Percentiles rank a stretch among this genome's conserved stretches.
These are phyloP conservation scores for Gandaritis pyraliata DNA, from an alignment of 2,888 invertebrate species.

Conservation along the genomic window DNA sequence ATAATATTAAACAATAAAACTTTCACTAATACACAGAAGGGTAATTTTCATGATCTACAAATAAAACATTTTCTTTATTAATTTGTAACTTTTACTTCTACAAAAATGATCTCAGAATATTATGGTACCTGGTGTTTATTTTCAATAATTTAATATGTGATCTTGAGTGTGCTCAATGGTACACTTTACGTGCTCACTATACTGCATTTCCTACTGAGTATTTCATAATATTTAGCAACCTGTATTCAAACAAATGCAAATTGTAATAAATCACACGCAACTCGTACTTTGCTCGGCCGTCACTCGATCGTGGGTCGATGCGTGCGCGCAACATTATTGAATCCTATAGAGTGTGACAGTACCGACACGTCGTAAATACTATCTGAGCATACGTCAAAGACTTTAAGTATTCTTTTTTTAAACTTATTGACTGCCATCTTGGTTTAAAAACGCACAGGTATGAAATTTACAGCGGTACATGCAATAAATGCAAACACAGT, in stretches of 20 bases:
- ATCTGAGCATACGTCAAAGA: constrained; percentile 14
- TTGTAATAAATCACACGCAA: constrained; percentile 52
- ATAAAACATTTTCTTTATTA: too few species aligned
- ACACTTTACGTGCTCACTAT: too few species aligned
- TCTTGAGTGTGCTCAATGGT: too few species aligned
- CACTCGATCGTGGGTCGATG: constrained; percentile 56
- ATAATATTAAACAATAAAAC: too few species aligned
- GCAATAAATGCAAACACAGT: too few species aligned
- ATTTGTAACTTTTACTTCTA: too few species aligned
- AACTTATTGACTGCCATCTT: too few species aligned
- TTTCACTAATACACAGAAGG: neutral
- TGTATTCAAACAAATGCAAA: constrained; percentile 54
- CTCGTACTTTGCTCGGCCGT: constrained; percentile 45
- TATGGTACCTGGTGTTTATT: too few species aligned
- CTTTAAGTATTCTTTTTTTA: neutral
- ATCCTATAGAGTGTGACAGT: constrained; percentile 54
- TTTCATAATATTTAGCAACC: constrained; percentile 33
- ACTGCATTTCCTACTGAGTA: neutral
- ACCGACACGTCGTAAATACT: constrained; percentile 62
- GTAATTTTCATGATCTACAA: neutral
- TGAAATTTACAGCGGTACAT: too few species aligned
- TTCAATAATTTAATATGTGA: too few species aligned
- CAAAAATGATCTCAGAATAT: too few species aligned
- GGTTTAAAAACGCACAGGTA: too few species aligned
- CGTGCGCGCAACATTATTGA: constrained; percentile 62